Percentiles rank a stretch among this genome's conserved stretches.
Conservation (phyloP, 2,888 invertebrate species). For the Artemia sinica region DNA sequence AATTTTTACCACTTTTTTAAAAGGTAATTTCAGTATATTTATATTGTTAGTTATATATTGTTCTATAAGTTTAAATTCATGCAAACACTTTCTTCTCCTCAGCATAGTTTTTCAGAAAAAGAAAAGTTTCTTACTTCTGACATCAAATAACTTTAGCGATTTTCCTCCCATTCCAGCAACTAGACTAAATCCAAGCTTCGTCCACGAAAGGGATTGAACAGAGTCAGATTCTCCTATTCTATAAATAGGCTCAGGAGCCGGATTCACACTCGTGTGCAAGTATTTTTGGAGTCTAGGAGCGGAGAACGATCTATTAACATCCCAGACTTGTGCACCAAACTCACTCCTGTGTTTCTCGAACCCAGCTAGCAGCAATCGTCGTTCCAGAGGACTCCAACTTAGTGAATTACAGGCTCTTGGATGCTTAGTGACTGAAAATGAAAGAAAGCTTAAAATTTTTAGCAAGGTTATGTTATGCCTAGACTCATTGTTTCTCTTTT, state of each 20-base stretch:
- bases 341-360: constrained; percentile 78
- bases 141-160: neutral
- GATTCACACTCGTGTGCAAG: neutral
- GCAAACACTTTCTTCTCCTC: too few species aligned
- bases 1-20: too few species aligned
- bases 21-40: too few species aligned
- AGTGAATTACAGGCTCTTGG: constrained; percentile 68
- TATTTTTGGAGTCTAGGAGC: constrained; percentile 7
- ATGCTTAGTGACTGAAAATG: constrained; percentile 53
- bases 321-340: constrained; percentile 75
- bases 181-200: neutral
- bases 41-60: too few species aligned
- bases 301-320: constrained; percentile 38
- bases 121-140: neutral
- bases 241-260: neutral
- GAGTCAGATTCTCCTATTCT: neutral
- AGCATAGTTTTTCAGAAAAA: too few species aligned
- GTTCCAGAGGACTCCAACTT: constrained; percentile 68
- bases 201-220: neutral
- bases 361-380: constrained; percentile 63
- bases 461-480: too few species aligned
- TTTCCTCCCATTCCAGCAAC: constrained; percentile 10
- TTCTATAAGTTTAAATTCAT: too few species aligned
- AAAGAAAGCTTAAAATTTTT: constrained; percentile 12
- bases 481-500: too few species aligned